phyloP scores from a whole-genome alignment of 30 jellyfish, hydroid and myxozoan species.

The Euphysa ruthae region DNA sequence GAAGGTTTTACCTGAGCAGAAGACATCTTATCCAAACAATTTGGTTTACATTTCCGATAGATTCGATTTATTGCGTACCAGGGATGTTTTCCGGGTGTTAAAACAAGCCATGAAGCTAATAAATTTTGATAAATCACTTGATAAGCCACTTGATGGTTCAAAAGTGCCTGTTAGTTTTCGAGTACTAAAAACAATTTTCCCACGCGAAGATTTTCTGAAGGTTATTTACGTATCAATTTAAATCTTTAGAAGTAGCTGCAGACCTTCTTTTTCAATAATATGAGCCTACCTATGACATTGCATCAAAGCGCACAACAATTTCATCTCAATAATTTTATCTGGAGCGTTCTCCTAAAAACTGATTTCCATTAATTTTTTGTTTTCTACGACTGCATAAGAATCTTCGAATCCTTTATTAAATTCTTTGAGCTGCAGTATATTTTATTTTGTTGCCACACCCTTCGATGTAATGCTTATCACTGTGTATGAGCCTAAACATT shows the following conservation, averaged over 20 bases:
- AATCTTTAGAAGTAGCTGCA: too few species aligned
- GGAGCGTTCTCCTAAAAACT: too few species aligned
- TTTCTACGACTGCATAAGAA: too few species aligned
- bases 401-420: too few species aligned
- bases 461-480: background rate
- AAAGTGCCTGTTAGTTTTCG: background rate
- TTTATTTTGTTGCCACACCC: background rate
- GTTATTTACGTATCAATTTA: too few species aligned
- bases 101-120: constrained; percentile 8
- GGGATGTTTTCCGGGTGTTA: constrained; percentile 5
- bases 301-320: too few species aligned
- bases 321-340: too few species aligned
- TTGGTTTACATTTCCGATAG: background rate
- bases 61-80: constrained; percentile 4
- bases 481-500: background rate
- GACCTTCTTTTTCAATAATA: too few species aligned
- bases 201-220: too few species aligned
- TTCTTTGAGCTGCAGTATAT: too few species aligned
- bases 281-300: too few species aligned
- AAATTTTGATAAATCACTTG: background rate
- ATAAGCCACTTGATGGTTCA: constrained; percentile 9
- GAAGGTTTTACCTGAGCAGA: too few species aligned
- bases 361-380: background rate
- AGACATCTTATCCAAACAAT: background rate
- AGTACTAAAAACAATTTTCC: background rate